Evolutionary conservation across 2,113 vertebrate genomes (phyloP).

Genomic region (Labeo catla): DNA sequence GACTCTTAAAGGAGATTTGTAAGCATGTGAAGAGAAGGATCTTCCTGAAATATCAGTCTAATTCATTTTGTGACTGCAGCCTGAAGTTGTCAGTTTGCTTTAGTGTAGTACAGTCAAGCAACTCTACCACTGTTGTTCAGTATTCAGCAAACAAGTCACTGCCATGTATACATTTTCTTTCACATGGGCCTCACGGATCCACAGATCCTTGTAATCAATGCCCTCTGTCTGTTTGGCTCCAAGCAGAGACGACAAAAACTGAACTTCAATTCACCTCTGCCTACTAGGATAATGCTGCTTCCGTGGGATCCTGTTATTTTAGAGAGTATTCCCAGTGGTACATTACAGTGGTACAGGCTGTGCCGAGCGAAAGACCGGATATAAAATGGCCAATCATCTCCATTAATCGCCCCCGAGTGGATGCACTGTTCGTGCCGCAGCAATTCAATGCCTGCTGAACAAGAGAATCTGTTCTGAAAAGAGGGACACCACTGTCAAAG

Average conservation of each 20-base stretch:
- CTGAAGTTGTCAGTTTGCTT: background rate
- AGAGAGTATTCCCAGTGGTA: background rate
- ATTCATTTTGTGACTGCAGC: background rate
- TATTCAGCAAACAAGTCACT: background rate
- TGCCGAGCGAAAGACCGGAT: conserved; percentile 7
- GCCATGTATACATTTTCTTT: background rate
- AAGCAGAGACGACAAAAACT: background rate
- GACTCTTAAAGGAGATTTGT: background rate
- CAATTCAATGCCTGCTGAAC: conserved; percentile 39
- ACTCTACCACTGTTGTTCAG: background rate
- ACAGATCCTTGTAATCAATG: background rate
- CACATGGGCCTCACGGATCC: background rate
- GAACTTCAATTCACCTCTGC: conserved; percentile 38
- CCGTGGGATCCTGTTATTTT: conserved; percentile 15
- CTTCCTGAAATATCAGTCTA: background rate
- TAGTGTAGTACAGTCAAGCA: background rate
- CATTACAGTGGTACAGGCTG: conserved; percentile 33
- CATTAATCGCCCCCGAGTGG: conserved; percentile 39
- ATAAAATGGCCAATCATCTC: conserved; percentile 45
- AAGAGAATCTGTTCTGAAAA: conserved; percentile 28
- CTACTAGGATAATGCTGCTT: conserved; percentile 22
- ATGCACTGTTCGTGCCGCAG: conserved; percentile 30
- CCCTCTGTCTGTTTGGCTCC: background rate
- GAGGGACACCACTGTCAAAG: conserved; percentile 15
- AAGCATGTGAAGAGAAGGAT: background rate